Evolutionary conservation across 2,888 invertebrate species (phyloP), one percentile per base, ranked within the genome.

Genomic region (Choristoneura rosaceana): DNA sequence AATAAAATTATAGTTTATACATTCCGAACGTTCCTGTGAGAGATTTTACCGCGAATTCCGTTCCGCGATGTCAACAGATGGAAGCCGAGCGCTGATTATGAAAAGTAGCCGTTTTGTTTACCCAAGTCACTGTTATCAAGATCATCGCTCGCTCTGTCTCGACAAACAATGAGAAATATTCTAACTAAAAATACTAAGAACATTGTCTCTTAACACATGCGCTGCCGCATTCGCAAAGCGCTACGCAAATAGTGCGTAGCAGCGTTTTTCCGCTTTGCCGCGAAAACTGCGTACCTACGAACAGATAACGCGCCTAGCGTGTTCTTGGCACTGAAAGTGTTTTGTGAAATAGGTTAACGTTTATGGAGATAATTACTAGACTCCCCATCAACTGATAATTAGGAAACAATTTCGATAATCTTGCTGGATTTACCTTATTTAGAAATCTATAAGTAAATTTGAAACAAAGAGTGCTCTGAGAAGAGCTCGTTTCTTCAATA

Each of bases 91-190:
- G 70, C 67, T 64, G 63, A 73, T 68, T 50, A 60, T 41, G 73
- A 50, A 69, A 73, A 60, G 68, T 69, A 69, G 64, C 50, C 58
- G 64, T 65, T 55, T 69, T 73, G 73, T 73, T 73, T 73, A 69
- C 63, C 25, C 73, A 64, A 63, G 69, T 59, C 52, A 43, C 71
- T 71, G 68, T 73, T 73, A 73, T 73, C 73, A 69, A 60, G 68
- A 73, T 73, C 63, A 52, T 52, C 52, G 41, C 43, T 15, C 60
- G 59, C 14, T 58, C 69, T 58, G 50, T 25, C 62, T 62, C 45
- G 25, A 34, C 64, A 64, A 63, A 73, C 68, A 63, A 68, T 43
- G 58, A 63, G 33, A 62, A 62, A 45, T n/a, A 17, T 25, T 12
- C 25, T 55, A 9, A 52, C 52, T 55, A 55, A 55, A 9, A 15